Evolutionary conservation across 2,797 vertebrate species (phyloP), one percentile per base, ranked within the genome.

Genomic region (Peromyscus melanophrys): DNA sequence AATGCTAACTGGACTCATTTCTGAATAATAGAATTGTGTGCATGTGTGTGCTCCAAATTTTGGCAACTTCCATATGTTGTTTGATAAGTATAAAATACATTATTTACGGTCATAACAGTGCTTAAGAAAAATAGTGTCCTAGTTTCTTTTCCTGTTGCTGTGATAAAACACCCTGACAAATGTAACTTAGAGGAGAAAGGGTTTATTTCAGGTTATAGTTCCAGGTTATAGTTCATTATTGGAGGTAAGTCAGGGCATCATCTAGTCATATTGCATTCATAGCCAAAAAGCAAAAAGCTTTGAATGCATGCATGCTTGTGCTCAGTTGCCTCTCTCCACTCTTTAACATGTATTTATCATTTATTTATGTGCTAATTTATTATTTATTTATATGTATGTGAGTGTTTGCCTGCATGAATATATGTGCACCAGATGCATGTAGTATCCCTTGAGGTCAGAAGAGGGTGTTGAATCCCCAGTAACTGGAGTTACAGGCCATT

Each of bases 11-110:
- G 17, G 31, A 96, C 69, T 89, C 10, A 57, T 34, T 82, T 95
- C 37, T 78, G 14, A 94, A 94, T 69, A 34, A 67, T 52, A 49
- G 34, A 95, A 83, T 73, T 93, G 46, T 59, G 75, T 73, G 55
- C 69, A 73, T 83, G 80, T 71, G 9, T 52, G 6, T 93, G 73
- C 92, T 93, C 55, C 61, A 49, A 92, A 92, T 82, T 82, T 85
- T 92, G 65, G 69, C 40, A 91, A 92, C 59, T 71, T 89, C 17
- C 0, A 1, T 63, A 19, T 87, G 2, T 69, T 94, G 7, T 91
- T 93, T 87, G 86, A 91, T 46, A 90, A n/a, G 43, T 31, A 88
- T 75, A 69, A 83, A 49, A 49, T 63, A 13, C 76, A 14, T 59
- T 82, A 69, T 43, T 89, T 81, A 55, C 67, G 14, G 49, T 61